A percentile compares a stretch with the other conserved stretches of the same genome.
These are phyloP conservation scores for Myotis daubentonii DNA, from an alignment of 2,797 vertebrate genomes.

Conservation along the genomic window DNA sequence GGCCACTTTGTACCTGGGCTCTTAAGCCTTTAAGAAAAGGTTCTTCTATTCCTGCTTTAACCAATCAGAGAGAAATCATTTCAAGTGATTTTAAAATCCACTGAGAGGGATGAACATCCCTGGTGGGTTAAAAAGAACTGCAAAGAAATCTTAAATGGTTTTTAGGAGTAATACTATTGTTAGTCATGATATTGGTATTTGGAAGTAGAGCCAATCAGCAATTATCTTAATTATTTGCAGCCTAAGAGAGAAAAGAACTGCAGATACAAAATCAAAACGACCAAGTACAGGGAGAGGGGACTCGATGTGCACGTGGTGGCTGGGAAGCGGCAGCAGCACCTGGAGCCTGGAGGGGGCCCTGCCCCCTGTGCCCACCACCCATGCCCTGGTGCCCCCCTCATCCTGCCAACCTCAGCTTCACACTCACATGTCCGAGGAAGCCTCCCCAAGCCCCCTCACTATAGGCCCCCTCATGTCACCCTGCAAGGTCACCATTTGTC, in stretches of 20 bases:
- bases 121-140: not conserved
- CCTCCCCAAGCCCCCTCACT: not conserved
- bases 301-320: rapidly evolving
- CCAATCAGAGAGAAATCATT: not conserved
- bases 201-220: not conserved
- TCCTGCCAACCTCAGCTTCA: not conserved
- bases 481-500: not conserved
- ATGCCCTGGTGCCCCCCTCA: not conserved
- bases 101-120: too few species aligned
- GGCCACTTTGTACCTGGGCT: not conserved
- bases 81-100: not conserved
- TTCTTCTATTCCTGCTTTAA: not conserved
- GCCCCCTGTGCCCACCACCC: not conserved
- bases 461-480: not conserved
- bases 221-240: not conserved
- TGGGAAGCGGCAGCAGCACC: rapidly evolving
- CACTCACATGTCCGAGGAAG: not conserved
- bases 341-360: rapidly evolving
- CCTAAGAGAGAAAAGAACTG: not conserved
- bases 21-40: not conserved
- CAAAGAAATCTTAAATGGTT: not conserved
- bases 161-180: not conserved
- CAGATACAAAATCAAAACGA: not conserved
- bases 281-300: not conserved
- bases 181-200: not conserved